These are phyloP conservation scores for Rhinolophus sinicus DNA, from an alignment of 2,113 vertebrate genomes.

Conservation along the genomic window DNA sequence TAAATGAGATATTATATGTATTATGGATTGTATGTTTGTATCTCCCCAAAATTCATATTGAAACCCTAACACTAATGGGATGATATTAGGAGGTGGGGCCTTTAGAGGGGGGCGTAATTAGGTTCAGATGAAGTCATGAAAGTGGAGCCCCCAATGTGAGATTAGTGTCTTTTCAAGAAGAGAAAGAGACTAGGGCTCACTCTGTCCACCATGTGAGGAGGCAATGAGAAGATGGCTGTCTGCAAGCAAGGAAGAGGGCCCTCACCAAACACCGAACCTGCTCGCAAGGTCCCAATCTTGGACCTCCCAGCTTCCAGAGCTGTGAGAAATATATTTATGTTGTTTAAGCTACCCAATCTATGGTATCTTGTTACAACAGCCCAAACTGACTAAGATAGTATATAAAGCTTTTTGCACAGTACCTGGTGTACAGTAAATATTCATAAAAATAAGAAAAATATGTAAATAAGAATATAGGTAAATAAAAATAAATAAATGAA, in stretches of 20 bases:
- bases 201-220: not conserved
- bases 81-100: not conserved
- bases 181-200: not conserved
- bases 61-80: not conserved
- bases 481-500: constrained; percentile 20
- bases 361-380: not conserved
- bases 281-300: not conserved
- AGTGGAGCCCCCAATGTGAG: not conserved
- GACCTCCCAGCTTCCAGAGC: not conserved
- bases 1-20: not conserved
- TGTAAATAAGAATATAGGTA: not conserved
- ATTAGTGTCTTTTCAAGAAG: not conserved
- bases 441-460: constrained; percentile 34
- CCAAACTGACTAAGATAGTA: not conserved
- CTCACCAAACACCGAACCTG: not conserved
- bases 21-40: not conserved
- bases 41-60: not conserved
- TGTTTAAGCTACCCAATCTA: not conserved
- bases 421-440: not conserved
- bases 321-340: not conserved
- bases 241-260: not conserved
- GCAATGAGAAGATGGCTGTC: not conserved
- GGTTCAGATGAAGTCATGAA: not conserved
- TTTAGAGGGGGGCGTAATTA: not conserved
- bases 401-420: not conserved